Base-by-base conservation (phyloP, 2,797 vertebrate genomes). In the Rhabdomys pumilio region DNA sequence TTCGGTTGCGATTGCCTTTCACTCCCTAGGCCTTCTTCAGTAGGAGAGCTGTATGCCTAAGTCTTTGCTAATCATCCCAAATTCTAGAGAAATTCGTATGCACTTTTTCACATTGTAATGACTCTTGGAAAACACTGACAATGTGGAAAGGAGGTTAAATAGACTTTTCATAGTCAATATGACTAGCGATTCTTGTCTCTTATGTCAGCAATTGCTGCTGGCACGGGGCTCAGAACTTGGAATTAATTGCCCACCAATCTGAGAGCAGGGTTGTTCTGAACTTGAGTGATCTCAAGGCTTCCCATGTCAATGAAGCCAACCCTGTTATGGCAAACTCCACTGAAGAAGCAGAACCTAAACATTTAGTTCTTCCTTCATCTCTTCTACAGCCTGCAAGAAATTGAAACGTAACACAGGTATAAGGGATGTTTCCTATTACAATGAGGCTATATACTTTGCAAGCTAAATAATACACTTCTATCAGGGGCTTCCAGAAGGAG, bases 261-360 rank as follows among this genome's bases (percentile, higher is more conserved):
- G 63, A 91, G 29, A 47, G 44, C 41, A 34, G 20, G 7, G 14
- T 86, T 87, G 38, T 86, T 77, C n/a, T 84, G 29, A 44, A 29
- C 75, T 44, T 67, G 31, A 85, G 34, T 38, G 6, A 14, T 59
- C 50, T 79, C 50, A 82, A 80, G 65, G 41, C 59, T 34, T 0
- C 80, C 38, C 29, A 0, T 19, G 26, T 61, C 34, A 80, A 31
- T 2, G 8, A 89, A 61, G 17, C 15, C 29, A 85, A 83, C 34
- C 19, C 13, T 53, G 10, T 77, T 4, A 69, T 82, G 87, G n/a
- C 22, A 79, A 26, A 79, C n/a, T 63, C 50, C 26, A 9, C 73
- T 59, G 50, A 90, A 63, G 50, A 67, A 12, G 67, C 38, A 61
- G 38, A 81, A 87, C 34, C 80, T 69, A 97, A 92, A 72, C 14